These are phyloP conservation scores for Palythoa heliodiscus DNA, from an alignment of 92 coral and sea anemone species.

Conservation along the genomic window DNA sequence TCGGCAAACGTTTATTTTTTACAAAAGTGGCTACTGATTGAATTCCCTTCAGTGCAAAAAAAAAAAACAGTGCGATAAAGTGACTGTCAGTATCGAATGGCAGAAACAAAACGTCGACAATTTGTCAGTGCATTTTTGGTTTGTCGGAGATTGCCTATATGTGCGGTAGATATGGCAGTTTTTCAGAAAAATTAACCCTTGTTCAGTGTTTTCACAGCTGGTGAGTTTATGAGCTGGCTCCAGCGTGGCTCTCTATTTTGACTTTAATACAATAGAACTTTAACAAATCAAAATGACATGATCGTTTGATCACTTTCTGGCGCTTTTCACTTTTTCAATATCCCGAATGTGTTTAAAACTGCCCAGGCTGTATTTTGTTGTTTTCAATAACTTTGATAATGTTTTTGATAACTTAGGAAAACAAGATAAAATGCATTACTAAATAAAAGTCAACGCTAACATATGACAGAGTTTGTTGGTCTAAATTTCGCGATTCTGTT, in stretches of 20 bases:
- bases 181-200: not conserved
- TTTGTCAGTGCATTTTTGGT: not conserved
- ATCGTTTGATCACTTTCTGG: no score
- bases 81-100: no score
- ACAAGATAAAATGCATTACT: not conserved
- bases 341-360: not conserved
- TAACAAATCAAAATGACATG: not conserved
- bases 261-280: not conserved
- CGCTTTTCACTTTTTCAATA: not conserved
- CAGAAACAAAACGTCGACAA: not conserved
- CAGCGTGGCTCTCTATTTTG: not conserved
- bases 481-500: not conserved
- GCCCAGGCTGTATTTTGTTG: not conserved
- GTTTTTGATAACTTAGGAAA: constrained; percentile 2
- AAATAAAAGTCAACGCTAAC: not conserved
- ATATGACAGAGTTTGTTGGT: not conserved
- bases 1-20: no score
- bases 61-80: no score
- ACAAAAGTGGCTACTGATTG: no score
- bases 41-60: no score
- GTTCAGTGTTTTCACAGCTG: constrained; percentile 5
- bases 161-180: constrained; percentile 1
- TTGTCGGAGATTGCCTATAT: not conserved
- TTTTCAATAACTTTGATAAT: not conserved
- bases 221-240: constrained; percentile 14